These are phyloP conservation scores for Polypedilum vanderplanki DNA, from an alignment of 1,140 invertebrate genomes.

Conservation along the genomic window DNA sequence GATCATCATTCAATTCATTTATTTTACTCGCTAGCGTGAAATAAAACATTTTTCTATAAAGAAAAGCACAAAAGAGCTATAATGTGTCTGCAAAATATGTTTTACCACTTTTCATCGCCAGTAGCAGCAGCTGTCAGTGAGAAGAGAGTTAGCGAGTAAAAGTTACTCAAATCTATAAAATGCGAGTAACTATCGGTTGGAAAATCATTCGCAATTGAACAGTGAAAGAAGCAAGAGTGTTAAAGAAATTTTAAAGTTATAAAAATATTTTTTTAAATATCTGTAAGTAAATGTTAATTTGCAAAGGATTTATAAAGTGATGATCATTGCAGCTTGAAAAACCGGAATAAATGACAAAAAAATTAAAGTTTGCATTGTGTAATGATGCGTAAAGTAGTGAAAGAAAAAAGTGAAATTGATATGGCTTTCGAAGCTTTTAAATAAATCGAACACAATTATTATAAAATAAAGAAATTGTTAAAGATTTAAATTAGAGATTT, in stretches of 20 bases:
- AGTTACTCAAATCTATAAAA: neutral
- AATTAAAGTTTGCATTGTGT: too few species aligned
- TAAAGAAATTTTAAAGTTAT: neutral
- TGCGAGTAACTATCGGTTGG: neutral
- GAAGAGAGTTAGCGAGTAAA: neutral
- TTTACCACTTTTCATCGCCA: neutral
- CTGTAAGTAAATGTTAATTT: neutral
- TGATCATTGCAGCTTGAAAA: neutral
- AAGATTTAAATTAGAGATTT: too few species aligned
- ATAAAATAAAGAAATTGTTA: too few species aligned
- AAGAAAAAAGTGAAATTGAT: too few species aligned
- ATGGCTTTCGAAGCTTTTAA: too few species aligned
- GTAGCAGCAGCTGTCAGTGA: neutral
- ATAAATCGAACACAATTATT: too few species aligned
- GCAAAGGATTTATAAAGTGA: neutral
- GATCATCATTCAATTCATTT: neutral
- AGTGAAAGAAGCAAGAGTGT: conserved; percentile 14
- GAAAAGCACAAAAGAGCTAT: neutral
- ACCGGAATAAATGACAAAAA: neutral
- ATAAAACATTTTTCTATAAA: neutral
- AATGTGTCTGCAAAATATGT: too few species aligned
- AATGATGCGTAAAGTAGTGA: too few species aligned
- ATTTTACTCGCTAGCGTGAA: too few species aligned
- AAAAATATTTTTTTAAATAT: neutral
- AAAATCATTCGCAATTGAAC: neutral